A percentile compares a stretch with the other conserved stretches of the same genome.
Evolutionary conservation across 2,113 vertebrate species (phyloP).

Genomic region (Laterallus jamaicensis): DNA sequence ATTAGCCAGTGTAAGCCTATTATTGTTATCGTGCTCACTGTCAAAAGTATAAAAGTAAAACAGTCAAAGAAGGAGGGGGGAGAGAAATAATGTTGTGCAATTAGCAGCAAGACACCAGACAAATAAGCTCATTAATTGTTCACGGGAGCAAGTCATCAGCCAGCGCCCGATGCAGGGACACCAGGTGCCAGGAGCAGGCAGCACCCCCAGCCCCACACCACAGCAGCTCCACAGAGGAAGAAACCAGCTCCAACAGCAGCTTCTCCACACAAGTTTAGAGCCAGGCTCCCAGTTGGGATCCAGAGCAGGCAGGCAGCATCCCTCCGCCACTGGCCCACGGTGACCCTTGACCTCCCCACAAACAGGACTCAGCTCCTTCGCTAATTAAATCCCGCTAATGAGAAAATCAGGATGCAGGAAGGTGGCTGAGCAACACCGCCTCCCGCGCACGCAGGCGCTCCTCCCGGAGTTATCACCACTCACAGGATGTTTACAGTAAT

Average conservation of each 20-base stretch:
- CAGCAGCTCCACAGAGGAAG: fast-evolving
- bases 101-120: not conserved
- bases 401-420: conserved; percentile 58
- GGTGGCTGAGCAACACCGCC: conserved; percentile 9
- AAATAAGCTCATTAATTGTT: not conserved
- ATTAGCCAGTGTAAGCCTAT: conserved; percentile 59
- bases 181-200: not conserved
- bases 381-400: conserved; percentile 67
- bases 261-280: fast-evolving
- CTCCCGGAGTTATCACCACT: conserved; percentile 72
- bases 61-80: not conserved
- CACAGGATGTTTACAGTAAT: conserved; percentile 83
- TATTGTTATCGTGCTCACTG: conserved; percentile 19
- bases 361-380: not conserved
- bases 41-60: conserved; percentile 43
- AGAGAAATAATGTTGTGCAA: not conserved
- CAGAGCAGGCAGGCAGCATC: too few species aligned
- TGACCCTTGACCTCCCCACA: not conserved
- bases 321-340: too few species aligned
- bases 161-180: fast-evolving
- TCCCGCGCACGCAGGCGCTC: conserved; percentile 10
- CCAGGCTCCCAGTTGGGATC: too few species aligned
- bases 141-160: not conserved
- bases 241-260: fast-evolving
- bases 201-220: not conserved